Conservation (phyloP, 2,113 vertebrate genomes). For the Sminthopsis crassicaudata region DNA sequence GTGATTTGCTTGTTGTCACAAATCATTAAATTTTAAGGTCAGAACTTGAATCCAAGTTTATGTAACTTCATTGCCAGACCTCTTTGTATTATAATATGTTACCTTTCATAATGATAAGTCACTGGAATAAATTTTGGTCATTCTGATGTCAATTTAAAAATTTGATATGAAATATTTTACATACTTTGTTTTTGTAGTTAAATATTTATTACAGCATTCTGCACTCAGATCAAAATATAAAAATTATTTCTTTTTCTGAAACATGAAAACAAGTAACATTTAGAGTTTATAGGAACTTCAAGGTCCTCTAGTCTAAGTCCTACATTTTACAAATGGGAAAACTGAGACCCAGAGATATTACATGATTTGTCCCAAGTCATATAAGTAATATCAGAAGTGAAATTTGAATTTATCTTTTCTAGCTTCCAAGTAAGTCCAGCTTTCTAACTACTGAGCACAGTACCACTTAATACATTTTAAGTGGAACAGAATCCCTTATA, state of each 20-base stretch:
- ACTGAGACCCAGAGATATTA: background rate
- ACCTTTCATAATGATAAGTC: background rate
- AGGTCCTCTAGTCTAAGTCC: background rate
- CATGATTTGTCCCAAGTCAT: background rate
- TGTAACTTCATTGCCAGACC: background rate
- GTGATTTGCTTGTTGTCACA: background rate
- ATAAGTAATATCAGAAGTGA: background rate
- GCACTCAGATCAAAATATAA: slow-evolving; percentile 50
- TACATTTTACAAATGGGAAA: background rate
- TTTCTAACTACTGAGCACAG: background rate
- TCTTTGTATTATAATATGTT: background rate
- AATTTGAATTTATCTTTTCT: background rate
- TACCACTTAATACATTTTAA: background rate
- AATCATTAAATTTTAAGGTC: background rate
- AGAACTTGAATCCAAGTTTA: background rate
- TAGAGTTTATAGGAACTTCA: background rate
- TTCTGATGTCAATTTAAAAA: background rate
- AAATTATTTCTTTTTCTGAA: slow-evolving; percentile 49
- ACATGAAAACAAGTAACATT: slow-evolving; percentile 61
- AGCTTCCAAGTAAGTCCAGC: background rate
- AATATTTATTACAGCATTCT: slow-evolving; percentile 41
- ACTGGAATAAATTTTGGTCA: background rate
- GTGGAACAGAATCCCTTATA: slow-evolving; percentile 59
- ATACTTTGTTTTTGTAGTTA: slow-evolving; percentile 40
- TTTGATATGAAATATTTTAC: background rate